Base-by-base conservation (phyloP, 2,113 vertebrate species). In the Phaethon lepturus region DNA sequence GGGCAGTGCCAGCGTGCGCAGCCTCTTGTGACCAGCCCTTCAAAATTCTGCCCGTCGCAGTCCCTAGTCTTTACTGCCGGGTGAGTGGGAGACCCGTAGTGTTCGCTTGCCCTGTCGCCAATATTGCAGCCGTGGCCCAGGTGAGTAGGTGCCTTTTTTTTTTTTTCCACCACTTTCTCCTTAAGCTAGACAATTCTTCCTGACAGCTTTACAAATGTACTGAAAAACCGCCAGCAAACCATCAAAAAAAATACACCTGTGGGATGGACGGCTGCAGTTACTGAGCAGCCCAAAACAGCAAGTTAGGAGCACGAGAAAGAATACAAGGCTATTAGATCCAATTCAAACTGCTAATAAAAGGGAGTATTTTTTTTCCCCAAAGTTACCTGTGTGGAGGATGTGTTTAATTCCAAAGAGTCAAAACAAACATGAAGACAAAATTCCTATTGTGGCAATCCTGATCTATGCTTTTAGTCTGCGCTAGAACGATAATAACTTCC, bases 381-480 rank as follows among this genome's bases (percentile, higher is more conserved):
- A 85, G 33, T n/a, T 53, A 28, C 23, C 29, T 22, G 4, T 11
- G 40, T 53, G 58, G 31, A 72, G 52, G 25, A 10, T 59, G 2
- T 13, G 3, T 74, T 66, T 64, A 29, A 68, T 63, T 33, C 38
- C 17, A 38, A 40, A 17, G 7, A n/a, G 19, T 45, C 28, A 10
- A 42, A 47, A 38, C 16, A 69, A 71, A 60, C 8, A 17, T 18
- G 3, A 17, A 60, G 28, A 22, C 15, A 66, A 56, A 52, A 44
- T 45, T 28, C 2, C 0, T 18, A 19, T 40, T 35, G 2, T 1
- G 0, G 31, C 67, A 83, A 11, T 28, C 53, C 63, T 29, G 40
- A 68, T 9, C 33, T 11, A 0, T 31, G 28, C 29, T 53, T 85
- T 63, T 49, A 33, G 18, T 62, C 33, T 45, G 35, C 15, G 1